Evolutionary conservation across 2,113 vertebrate genomes (phyloP).

Genomic region (Tricholaema leucomelas): DNA sequence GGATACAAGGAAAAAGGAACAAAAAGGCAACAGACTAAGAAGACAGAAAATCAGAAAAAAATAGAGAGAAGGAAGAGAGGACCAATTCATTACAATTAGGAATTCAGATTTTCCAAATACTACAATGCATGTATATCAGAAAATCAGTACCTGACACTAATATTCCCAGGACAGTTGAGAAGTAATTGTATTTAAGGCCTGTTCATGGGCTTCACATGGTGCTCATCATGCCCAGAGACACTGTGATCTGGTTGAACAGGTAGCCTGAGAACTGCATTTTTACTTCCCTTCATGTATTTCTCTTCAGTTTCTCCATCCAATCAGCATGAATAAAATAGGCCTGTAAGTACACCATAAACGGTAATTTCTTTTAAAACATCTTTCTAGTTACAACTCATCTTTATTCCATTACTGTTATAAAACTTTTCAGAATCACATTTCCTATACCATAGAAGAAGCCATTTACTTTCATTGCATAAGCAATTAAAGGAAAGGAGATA

Average conservation of each 20-base stretch:
- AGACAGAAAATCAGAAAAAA: fast-evolving
- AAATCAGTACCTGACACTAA: not conserved
- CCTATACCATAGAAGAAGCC: not conserved
- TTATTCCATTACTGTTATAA: not conserved
- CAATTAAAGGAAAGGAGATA: not conserved
- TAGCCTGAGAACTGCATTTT: not conserved
- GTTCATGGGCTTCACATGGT: not conserved
- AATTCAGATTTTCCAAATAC: not conserved
- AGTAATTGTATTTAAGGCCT: not conserved
- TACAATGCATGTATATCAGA: not conserved
- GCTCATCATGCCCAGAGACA: not conserved
- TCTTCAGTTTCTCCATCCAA: not conserved
- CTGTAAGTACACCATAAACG: not conserved
- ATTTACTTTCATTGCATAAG: not conserved
- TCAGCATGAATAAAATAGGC: fast-evolving
- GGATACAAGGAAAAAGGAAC: fast-evolving
- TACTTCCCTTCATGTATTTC: not conserved
- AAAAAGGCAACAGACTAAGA: not conserved
- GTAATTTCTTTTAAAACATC: not conserved
- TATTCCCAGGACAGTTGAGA: not conserved
- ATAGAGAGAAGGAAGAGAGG: fast-evolving
- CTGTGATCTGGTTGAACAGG: not conserved
- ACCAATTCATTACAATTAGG: fast-evolving
- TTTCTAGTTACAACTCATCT: not conserved
- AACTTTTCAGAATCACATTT: not conserved